These are phyloP conservation scores for Taurulus bubalis DNA, from an alignment of 2,113 vertebrate genomes.

Conservation along the genomic window DNA sequence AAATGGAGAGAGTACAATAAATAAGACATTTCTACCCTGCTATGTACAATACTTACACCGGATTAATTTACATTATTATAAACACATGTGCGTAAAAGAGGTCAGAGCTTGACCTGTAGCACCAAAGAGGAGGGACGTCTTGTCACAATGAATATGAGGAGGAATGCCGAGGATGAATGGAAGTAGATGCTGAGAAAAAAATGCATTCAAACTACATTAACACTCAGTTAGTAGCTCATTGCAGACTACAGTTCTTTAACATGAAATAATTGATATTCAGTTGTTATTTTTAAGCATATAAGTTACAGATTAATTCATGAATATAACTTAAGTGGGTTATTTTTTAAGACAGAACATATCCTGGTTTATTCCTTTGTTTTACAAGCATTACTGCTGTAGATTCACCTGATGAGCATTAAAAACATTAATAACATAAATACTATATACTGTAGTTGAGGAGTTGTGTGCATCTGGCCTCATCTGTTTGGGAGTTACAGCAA, in stretches of 20 bases:
- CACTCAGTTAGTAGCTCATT: constrained; percentile 3
- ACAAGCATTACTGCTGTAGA: neutral
- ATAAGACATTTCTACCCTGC: constrained; percentile 67
- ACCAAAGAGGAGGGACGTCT: constrained; percentile 52
- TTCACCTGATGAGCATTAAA: neutral
- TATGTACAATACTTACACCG: constrained; percentile 82
- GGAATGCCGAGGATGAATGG: constrained; percentile 7
- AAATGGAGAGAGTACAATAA: constrained; percentile 80
- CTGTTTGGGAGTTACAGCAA: neutral
- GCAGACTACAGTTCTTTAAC: neutral
- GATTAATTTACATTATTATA: constrained; percentile 74
- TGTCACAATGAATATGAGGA: constrained; percentile 35
- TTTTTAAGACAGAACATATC: neutral
- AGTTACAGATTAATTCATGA: neutral
- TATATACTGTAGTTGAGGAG: neutral
- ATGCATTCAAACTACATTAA: neutral
- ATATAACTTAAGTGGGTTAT: neutral
- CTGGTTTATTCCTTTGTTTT: neutral
- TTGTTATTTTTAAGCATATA: neutral
- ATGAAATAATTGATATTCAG: neutral
- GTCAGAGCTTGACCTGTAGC: constrained; percentile 58
- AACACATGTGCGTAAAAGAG: constrained; percentile 65
- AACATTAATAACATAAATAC: neutral
- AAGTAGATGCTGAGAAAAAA: constrained; percentile 11
- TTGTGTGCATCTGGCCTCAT: neutral